Conservation (phyloP, 2,888 invertebrate species). For the Glyphotaelius pellucidus region DNA sequence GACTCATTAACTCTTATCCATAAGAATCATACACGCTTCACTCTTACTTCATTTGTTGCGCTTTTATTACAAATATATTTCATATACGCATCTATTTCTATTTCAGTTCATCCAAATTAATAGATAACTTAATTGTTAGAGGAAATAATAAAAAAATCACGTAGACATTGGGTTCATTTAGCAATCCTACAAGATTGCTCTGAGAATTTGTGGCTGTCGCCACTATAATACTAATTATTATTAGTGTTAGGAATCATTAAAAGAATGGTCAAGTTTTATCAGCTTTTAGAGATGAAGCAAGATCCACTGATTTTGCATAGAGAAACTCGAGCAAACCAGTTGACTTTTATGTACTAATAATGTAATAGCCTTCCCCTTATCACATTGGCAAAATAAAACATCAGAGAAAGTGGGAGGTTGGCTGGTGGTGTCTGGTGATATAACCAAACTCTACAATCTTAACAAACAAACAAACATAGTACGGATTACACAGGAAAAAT, state of each 20-base stretch:
- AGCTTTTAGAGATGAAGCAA: slow-evolving; percentile 3
- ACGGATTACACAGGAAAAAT: neutral
- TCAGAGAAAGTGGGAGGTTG: neutral
- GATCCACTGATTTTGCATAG: neutral
- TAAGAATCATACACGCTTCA: slow-evolving; percentile 45
- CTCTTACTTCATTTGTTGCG: slow-evolving; percentile 38
- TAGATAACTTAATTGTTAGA: slow-evolving; percentile 39
- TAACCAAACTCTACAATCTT: neutral
- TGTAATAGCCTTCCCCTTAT: neutral
- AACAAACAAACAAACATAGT: neutral
- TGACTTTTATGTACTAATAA: slow-evolving; percentile 6
- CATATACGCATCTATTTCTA: slow-evolving; percentile 37
- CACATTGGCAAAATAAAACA: slow-evolving; percentile 9
- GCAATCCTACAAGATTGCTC: neutral
- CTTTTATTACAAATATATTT: slow-evolving; percentile 36
- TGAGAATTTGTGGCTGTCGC: slow-evolving; percentile 6
- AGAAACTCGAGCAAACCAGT: neutral
- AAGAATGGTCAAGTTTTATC: slow-evolving; percentile 19
- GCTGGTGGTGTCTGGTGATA: neutral
- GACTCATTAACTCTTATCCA: slow-evolving; percentile 22
- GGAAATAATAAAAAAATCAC: slow-evolving; percentile 45
- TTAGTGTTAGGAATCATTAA: slow-evolving; percentile 16
- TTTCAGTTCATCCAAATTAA: slow-evolving; percentile 49
- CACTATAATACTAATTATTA: slow-evolving; percentile 14
- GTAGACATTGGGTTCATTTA: neutral